phyloP scores from a whole-genome alignment of 64 coral and sea anemone species.

The Dendronephthya gigantea region DNA sequence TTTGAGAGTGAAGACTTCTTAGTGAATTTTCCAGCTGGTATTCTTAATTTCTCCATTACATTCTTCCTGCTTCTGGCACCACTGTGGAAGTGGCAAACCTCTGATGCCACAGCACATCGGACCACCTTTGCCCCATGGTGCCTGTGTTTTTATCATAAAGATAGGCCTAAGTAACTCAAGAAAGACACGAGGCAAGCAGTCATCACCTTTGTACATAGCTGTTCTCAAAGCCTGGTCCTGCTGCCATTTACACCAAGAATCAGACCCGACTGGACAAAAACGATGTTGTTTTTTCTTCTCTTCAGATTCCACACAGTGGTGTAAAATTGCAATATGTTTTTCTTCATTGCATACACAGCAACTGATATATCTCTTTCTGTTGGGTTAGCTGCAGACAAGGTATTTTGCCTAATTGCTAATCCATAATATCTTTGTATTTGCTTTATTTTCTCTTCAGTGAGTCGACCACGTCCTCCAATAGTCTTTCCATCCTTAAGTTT shows the following conservation, averaged over 20 bases:
- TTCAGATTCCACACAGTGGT: neutral
- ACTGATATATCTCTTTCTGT: neutral
- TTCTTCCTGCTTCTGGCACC: constrained; percentile 19
- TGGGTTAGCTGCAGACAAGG: neutral
- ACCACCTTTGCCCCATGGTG: constrained; percentile 13
- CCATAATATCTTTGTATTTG: constrained; percentile 15
- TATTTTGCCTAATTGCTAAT: neutral
- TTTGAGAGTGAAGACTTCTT: neutral
- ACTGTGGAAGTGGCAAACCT: constrained; percentile 32
- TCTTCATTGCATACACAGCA: constrained; percentile 25
- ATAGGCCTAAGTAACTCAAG: constrained; percentile 1
- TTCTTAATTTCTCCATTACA: constrained; percentile 14
- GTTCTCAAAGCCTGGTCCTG: too few species aligned
- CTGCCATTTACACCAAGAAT: constrained; percentile 21
- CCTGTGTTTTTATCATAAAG: constrained; percentile 21
- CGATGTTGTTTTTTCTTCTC: constrained; percentile 3
- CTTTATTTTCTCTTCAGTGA: neutral
- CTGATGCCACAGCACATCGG: constrained; percentile 20
- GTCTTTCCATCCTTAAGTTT: constrained; percentile 2
- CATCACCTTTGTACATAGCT: too few species aligned
- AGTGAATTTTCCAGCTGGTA: constrained; percentile 14
- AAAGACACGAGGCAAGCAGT: constrained; percentile 2
- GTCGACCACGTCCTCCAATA: neutral
- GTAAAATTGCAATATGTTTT: too few species aligned
- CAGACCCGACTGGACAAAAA: constrained; percentile 1